Evolutionary conservation across 2,888 invertebrate species (phyloP), one percentile per base, ranked within the genome.

Genomic region (Volucella bombylans): DNA sequence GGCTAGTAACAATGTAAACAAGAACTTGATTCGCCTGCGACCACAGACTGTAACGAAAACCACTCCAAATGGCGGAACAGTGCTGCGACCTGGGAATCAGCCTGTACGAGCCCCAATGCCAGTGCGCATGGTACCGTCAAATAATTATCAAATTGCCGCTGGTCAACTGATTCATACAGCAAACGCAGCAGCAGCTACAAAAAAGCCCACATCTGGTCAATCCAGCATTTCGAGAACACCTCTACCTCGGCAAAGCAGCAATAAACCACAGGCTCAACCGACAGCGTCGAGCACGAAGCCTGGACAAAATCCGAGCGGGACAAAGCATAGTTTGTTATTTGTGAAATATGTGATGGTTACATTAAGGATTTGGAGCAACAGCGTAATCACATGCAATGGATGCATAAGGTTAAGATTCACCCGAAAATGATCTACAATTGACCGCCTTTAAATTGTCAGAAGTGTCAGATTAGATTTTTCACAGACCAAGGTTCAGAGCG

Each of bases 331-430:
- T n/a, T n/a, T n/a, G n/a, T n/a, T n/a, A n/a, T n/a, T n/a, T n/a
- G n/a, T n/a, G n/a, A n/a, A n/a, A n/a, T n/a, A n/a, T n/a, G n/a
- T n/a, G n/a, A n/a, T n/a, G n/a, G n/a, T n/a, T n/a, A n/a, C n/a
- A n/a, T n/a, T n/a, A n/a, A n/a, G n/a, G n/a, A n/a, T n/a, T n/a
- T n/a, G 89, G 97, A 98, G 89, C 97, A 98, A 90, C 92, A 98
- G 86, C 94, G 98, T 86, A 98, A 98, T 91, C 98, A 98, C 90
- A 98, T 98, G 97, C 98, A 97, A 90, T 98, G 97, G 97, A 98
- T 98, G 91, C 98, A 98, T 92, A 98, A 98, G 94, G 97, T 97
- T 87, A 97, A 92, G 92, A 98, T 98, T 89, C 97, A 97, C 92
- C 97, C 97, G 74, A 97, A 97, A 93, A 98, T 97, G 97, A 97